A percentile compares a stretch with the other conserved stretches of the same genome.
Conservation (phyloP, 2,797 vertebrate genomes). For the Pseudomugil tenellus region DNA sequence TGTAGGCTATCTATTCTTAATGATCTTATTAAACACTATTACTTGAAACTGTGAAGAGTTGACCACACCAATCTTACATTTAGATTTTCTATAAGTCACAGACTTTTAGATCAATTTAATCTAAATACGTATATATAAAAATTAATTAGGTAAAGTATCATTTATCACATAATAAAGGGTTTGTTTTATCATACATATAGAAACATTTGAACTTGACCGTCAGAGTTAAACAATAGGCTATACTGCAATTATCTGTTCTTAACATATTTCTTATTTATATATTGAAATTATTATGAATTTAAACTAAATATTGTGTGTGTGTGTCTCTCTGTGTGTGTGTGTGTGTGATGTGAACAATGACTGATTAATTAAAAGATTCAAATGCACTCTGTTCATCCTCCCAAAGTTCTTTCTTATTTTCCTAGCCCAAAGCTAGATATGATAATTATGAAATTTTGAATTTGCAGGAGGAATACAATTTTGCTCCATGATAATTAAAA, state of each 20-base stretch:
- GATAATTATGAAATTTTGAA: not conserved
- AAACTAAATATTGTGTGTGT: not conserved
- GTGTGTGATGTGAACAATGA: constrained; percentile 5
- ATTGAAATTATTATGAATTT: not conserved
- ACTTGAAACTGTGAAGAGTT: not conserved
- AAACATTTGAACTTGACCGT: constrained; percentile 46
- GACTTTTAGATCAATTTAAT: not conserved
- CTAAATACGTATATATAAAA: not conserved
- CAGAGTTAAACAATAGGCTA: not conserved
- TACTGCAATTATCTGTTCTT: not conserved
- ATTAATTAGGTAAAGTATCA: constrained; percentile 1
- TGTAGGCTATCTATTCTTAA: not conserved
- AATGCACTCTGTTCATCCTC: not conserved
- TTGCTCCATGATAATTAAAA: not conserved
- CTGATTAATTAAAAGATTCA: not conserved
- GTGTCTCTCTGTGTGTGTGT: not conserved
- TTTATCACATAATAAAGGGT: not conserved
- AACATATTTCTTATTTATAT: not conserved
- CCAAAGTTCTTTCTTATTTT: not conserved
- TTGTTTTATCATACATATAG: not conserved
- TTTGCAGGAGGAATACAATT: not conserved
- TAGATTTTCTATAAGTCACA: too few relatives aligned
- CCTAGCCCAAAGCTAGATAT: not conserved
- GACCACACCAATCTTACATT: not conserved
- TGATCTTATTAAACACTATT: not conserved